phyloP scores from a whole-genome alignment of 1,140 invertebrate species.

The Drosophila navojoa region DNA sequence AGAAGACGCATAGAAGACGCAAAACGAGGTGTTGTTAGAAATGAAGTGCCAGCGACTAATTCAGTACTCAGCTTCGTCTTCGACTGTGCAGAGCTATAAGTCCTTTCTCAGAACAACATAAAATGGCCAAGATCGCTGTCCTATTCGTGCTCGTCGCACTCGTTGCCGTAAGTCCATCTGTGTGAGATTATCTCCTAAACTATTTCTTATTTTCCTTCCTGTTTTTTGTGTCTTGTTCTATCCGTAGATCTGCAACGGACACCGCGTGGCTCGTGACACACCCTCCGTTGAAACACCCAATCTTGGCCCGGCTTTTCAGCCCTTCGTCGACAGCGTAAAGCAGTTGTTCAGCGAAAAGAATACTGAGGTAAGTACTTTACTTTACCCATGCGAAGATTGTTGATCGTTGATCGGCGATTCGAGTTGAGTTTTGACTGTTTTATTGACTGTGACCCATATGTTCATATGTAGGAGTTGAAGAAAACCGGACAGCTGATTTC shows the following conservation, averaged over 20 bases:
- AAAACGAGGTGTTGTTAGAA: slow-evolving; percentile 28
- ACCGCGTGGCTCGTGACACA: slow-evolving; percentile 38
- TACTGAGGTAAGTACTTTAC: background rate
- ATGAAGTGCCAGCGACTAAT: background rate
- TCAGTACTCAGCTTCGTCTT: slow-evolving; percentile 46
- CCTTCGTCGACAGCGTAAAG: background rate
- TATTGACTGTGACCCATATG: background rate
- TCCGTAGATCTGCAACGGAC: slow-evolving; percentile 44
- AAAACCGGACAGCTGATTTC: background rate
- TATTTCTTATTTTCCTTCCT: too few relatives aligned
- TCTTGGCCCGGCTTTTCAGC: background rate
- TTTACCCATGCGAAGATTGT: background rate
- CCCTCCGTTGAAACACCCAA: background rate
- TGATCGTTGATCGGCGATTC: background rate
- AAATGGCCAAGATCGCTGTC: slow-evolving; percentile 69
- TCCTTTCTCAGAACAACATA: background rate
- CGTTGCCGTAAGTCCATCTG: slow-evolving; percentile 46
- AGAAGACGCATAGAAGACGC: background rate
- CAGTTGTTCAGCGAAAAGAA: background rate
- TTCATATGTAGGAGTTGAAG: slow-evolving; percentile 7
- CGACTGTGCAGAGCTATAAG: slow-evolving; percentile 12
- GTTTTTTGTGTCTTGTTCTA: background rate
- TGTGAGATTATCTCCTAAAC: too few relatives aligned
- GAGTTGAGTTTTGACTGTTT: background rate
- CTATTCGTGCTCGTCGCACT: slow-evolving; percentile 57